A percentile compares a stretch with the other conserved stretches of the same genome.
Conservation (phyloP, 1,140 invertebrate species). For the Pissodes strobi region DNA sequence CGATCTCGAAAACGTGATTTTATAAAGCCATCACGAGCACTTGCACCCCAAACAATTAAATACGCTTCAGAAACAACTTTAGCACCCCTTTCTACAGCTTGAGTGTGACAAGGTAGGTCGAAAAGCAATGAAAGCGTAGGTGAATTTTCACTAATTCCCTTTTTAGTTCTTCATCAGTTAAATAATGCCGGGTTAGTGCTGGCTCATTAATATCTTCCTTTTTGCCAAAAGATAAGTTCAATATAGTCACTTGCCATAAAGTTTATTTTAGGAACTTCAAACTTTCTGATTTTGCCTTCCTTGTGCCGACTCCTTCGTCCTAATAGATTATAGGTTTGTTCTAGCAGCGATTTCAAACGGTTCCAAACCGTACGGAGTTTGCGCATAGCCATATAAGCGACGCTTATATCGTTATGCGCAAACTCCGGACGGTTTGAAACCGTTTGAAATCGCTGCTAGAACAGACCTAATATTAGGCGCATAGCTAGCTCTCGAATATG, state of each 20-base stretch:
- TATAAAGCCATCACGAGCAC: too few relatives aligned
- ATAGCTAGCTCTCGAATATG: neutral
- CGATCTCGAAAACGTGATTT: neutral
- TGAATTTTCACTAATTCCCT: neutral
- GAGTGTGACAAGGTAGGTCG: neutral
- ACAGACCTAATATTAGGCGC: too few relatives aligned
- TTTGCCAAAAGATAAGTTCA: neutral
- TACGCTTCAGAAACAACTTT: neutral
- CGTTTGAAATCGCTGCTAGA: too few relatives aligned
- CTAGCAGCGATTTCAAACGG: too few relatives aligned
- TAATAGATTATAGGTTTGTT: too few relatives aligned
- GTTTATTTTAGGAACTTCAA: too few relatives aligned
- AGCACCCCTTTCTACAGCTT: neutral
- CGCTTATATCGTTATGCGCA: too few relatives aligned
- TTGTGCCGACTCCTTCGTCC: neutral
- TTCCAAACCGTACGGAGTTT: too few relatives aligned
- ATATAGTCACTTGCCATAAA: too few relatives aligned
- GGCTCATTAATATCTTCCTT: neutral
- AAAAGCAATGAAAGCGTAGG: neutral
- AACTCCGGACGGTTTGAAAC: too few relatives aligned
- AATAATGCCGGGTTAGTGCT: neutral
- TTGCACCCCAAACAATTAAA: neutral
- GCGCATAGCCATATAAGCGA: too few relatives aligned
- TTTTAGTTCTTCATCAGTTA: neutral
- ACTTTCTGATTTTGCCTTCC: neutral